phyloP scores from a whole-genome alignment of 2,113 vertebrate genomes.

The Strix uralensis region DNA sequence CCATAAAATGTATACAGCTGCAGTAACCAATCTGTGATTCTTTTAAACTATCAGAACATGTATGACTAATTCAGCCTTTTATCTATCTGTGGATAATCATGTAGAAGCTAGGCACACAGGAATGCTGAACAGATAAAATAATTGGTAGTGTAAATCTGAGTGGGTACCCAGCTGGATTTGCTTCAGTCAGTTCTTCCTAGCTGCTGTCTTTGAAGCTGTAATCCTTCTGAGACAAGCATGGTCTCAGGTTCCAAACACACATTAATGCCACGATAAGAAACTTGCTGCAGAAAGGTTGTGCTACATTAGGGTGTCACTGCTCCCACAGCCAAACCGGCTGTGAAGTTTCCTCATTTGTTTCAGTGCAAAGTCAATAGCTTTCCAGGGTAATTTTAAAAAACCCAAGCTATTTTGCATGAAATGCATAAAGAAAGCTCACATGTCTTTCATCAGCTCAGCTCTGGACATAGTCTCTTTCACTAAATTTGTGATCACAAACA shows the following conservation, averaged over 20 bases:
- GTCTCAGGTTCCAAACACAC: slow-evolving; percentile 1
- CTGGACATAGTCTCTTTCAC: neutral
- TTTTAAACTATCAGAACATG: slow-evolving; percentile 6
- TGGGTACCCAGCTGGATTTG: slow-evolving; percentile 47
- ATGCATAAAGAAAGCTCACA: neutral
- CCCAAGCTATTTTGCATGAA: neutral
- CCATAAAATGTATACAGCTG: neutral
- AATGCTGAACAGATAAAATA: neutral
- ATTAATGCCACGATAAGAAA: neutral
- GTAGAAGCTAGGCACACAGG: neutral
- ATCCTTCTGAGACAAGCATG: neutral
- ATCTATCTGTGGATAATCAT: slow-evolving; percentile 27
- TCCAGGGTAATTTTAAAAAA: slow-evolving; percentile 10
- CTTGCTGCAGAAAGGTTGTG: neutral
- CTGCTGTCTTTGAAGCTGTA: slow-evolving; percentile 45
- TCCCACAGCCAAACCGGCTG: neutral
- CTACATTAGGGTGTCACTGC: neutral
- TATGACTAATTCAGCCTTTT: slow-evolving; percentile 48
- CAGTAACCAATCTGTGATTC: neutral
- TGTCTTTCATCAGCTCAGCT: neutral
- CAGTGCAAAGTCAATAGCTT: neutral
- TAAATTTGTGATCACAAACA: neutral
- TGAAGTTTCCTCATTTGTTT: neutral
- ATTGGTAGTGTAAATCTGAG: slow-evolving; percentile 34
- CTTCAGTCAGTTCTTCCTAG: slow-evolving; percentile 47